phyloP scores from a whole-genome alignment of 2,888 invertebrate genomes.

The Stenchaetothrips biformis region DNA sequence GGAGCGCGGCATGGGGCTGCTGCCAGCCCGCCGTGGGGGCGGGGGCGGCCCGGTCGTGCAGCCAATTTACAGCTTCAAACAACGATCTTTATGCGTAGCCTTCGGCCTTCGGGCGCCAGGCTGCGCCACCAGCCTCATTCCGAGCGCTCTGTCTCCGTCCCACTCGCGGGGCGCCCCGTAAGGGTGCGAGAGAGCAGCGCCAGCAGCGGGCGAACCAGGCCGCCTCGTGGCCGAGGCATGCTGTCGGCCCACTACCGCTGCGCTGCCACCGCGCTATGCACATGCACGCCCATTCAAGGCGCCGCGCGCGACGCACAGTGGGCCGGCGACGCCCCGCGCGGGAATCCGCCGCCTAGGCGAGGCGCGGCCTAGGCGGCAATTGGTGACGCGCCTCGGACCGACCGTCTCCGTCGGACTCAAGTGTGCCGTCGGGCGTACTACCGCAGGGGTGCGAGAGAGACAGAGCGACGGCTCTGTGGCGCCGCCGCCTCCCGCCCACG shows the following conservation, averaged over 20 bases:
- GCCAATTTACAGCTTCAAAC: too few relatives aligned
- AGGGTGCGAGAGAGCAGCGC: too few relatives aligned
- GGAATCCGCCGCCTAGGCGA: background rate
- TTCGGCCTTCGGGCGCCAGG: too few relatives aligned
- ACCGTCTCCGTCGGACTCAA: background rate
- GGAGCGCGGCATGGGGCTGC: slow-evolving; percentile 1
- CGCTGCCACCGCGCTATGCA: background rate
- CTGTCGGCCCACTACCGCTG: too few relatives aligned
- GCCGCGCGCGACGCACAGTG: background rate
- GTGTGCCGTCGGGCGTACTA: background rate
- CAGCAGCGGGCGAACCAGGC: background rate
- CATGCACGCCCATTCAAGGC: background rate
- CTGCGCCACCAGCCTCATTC: background rate
- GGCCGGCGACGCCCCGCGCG: background rate
- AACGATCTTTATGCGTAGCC: too few relatives aligned
- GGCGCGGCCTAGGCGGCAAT: background rate
- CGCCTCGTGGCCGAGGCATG: too few relatives aligned
- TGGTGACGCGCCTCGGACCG: background rate
- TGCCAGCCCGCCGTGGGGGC: slow-evolving; percentile 19
- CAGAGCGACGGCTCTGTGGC: slow-evolving; percentile 8
- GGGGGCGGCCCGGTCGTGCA: too few relatives aligned
- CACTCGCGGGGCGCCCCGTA: background rate
- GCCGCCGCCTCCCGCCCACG: slow-evolving; percentile 32
- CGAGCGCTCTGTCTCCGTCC: background rate
- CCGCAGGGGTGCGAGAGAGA: background rate